Conservation (phyloP, 1,140 invertebrate genomes). For the Drosophila ironensis region DNA sequence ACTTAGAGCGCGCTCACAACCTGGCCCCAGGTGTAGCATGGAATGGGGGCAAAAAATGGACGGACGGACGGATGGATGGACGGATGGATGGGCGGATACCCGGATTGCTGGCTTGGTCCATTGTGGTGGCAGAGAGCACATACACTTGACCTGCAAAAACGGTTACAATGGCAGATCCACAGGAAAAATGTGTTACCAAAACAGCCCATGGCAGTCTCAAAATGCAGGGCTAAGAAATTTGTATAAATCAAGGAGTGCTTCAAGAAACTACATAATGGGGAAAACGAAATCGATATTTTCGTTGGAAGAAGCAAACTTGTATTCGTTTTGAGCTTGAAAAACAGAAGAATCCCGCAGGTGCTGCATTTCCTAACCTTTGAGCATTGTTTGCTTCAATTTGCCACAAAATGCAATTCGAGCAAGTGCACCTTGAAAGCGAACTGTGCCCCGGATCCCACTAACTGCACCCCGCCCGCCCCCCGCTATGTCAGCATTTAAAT, state of each 20-base stretch:
- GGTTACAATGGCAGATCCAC: conserved; percentile 40
- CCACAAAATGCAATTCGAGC: conserved; percentile 42
- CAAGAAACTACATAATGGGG: too few species aligned
- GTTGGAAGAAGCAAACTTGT: too few species aligned
- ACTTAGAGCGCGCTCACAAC: conserved; percentile 59
- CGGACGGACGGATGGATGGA: conserved; percentile 9
- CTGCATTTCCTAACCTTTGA: conserved; percentile 8
- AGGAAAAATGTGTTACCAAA: neutral
- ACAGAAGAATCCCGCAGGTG: too few species aligned
- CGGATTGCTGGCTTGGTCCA: conserved; percentile 22
- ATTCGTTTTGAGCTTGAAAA: too few species aligned
- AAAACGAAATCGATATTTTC: too few species aligned
- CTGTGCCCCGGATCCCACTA: neutral
- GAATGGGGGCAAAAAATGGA: neutral
- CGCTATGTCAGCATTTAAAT: conserved; percentile 63
- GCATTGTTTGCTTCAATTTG: conserved; percentile 22
- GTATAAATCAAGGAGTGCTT: too few species aligned
- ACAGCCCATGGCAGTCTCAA: neutral
- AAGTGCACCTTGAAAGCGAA: conserved; percentile 14
- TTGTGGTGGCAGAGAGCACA: conserved; percentile 63
- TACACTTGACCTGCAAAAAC: conserved; percentile 68
- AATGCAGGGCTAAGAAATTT: neutral
- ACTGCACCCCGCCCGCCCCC: conserved; percentile 8
- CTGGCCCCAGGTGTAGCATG: conserved; percentile 51
- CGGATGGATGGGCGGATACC: neutral